Percentiles rank a stretch among this genome's conserved stretches.
phyloP scores from a whole-genome alignment of 2,797 vertebrate species.

The Chaetophractus vellerosus region DNA sequence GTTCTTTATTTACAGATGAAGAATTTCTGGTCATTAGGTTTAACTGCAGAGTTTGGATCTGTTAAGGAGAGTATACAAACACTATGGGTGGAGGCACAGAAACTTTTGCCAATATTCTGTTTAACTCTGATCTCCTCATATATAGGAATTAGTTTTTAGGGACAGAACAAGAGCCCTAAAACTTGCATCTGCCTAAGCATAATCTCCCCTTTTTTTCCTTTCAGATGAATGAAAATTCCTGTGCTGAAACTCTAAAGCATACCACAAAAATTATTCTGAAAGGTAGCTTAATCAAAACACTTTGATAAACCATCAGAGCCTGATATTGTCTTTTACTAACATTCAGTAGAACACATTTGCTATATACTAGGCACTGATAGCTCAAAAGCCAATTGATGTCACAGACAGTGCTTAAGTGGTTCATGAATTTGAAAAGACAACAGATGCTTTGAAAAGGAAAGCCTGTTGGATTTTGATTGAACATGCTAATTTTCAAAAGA shows the following conservation, averaged over 20 bases:
- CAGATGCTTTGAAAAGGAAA: conserved; percentile 83
- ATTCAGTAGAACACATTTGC: conserved; percentile 66
- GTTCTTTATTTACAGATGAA: background rate
- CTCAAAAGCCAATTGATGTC: conserved; percentile 80
- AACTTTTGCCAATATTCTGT: background rate
- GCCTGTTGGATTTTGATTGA: conserved; percentile 83
- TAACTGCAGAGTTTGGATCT: background rate
- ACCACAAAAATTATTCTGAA: conserved; percentile 59
- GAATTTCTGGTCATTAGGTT: background rate
- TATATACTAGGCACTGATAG: conserved; percentile 65
- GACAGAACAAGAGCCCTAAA: background rate
- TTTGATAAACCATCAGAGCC: conserved; percentile 74
- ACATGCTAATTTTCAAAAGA: conserved; percentile 85
- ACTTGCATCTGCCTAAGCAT: background rate
- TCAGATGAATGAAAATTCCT: background rate
- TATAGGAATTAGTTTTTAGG: background rate
- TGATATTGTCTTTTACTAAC: conserved; percentile 70
- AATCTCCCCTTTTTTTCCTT: background rate
- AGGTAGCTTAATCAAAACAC: conserved; percentile 74
- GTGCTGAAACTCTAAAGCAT: background rate
- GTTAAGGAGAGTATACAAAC: background rate
- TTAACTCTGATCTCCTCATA: background rate
- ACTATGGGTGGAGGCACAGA: fast-evolving
- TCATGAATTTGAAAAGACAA: conserved; percentile 86
- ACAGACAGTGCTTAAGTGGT: conserved; percentile 73